Evolutionary conservation across 2,797 vertebrate species (phyloP).

Genomic region (Aphelocoma californica): DNA sequence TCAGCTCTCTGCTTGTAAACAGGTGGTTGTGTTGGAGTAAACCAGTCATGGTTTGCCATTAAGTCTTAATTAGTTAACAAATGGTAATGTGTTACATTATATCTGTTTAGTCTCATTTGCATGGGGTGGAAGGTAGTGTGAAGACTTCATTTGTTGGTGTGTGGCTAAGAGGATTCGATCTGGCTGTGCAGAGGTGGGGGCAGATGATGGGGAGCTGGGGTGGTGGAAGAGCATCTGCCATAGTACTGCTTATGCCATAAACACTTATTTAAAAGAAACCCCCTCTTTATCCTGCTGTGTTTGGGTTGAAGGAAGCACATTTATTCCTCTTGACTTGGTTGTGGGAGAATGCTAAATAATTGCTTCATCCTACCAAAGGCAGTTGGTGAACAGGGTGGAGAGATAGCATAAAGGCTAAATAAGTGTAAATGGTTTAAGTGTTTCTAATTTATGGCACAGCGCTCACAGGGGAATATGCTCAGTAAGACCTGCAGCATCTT

Average conservation of each 20-base stretch:
- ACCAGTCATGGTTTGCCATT: not conserved
- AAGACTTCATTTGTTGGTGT: not conserved
- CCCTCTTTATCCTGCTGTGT: not conserved
- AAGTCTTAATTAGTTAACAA: not conserved
- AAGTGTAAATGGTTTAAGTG: slow-evolving; percentile 38
- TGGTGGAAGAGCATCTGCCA: not conserved
- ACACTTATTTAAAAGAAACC: not conserved
- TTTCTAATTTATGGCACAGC: not conserved
- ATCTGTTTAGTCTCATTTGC: not conserved
- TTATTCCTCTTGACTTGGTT: not conserved
- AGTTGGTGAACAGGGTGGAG: not conserved
- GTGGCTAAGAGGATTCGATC: not conserved
- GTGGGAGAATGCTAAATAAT: not conserved
- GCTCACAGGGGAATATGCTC: not conserved
- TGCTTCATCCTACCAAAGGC: not conserved
- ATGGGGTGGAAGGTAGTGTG: not conserved
- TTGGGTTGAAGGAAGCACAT: not conserved
- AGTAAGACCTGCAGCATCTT: slow-evolving; percentile 20
- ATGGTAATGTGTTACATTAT: not conserved
- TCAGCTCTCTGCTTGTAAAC: not conserved
- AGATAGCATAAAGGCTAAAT: slow-evolving; percentile 18
- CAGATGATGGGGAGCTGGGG: not conserved
- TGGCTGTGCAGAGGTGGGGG: not conserved
- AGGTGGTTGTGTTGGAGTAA: not conserved
- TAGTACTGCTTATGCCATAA: not conserved